Conservation (phyloP, 2,797 vertebrate species). For the Neosilurus mollespiculum region DNA sequence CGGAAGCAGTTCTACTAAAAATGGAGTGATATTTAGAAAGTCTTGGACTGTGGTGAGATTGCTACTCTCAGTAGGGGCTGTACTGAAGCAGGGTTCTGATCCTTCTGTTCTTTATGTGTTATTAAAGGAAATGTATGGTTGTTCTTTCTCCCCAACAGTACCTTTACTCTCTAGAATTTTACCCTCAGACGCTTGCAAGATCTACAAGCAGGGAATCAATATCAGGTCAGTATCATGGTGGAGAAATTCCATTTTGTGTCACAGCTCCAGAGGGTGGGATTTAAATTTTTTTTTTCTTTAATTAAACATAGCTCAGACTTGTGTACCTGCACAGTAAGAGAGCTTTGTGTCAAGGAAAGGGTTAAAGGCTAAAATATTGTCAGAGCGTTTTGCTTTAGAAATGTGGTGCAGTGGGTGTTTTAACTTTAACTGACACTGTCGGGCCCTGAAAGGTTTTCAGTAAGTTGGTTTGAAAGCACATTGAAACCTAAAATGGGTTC, state of each 20-base stretch:
- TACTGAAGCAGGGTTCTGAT: neutral
- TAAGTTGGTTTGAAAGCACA: neutral
- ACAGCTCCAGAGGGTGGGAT: neutral
- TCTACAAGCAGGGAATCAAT: slow-evolving; percentile 99
- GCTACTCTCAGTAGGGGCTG: neutral
- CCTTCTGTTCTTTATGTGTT: neutral
- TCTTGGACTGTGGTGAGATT: neutral
- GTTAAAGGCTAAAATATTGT: too few species aligned
- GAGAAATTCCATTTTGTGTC: neutral
- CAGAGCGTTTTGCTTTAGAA: too few species aligned
- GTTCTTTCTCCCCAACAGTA: slow-evolving; percentile 72
- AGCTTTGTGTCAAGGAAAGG: neutral
- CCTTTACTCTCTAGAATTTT: slow-evolving; percentile 99
- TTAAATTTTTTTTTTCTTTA: neutral
- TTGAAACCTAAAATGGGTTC: neutral
- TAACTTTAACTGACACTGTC: neutral
- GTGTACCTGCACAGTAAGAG: neutral
- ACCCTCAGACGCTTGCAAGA: slow-evolving; percentile 98
- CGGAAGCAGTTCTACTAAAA: neutral
- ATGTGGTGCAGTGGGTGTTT: neutral
- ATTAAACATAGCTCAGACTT: neutral
- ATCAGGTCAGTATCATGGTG: slow-evolving; percentile 80
- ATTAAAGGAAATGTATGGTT: neutral
- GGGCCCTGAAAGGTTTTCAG: neutral
- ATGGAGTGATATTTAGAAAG: neutral